A percentile compares a stretch with the other conserved stretches of the same genome.
These are phyloP conservation scores for Sula dactylatra DNA, from an alignment of 2,113 vertebrate species.

Conservation along the genomic window DNA sequence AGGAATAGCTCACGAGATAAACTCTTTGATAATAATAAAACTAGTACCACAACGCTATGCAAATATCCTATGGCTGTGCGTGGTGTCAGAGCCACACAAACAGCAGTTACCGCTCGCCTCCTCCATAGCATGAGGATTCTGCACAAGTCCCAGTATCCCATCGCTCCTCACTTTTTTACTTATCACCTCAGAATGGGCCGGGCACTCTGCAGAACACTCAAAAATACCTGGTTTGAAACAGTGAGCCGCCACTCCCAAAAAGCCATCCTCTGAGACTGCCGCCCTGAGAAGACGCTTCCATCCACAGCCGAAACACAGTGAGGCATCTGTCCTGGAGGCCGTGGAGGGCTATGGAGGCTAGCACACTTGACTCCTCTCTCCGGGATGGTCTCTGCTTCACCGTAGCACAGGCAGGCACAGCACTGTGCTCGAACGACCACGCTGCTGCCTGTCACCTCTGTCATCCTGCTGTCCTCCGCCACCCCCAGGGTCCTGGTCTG, in stretches of 20 bases:
- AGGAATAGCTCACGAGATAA: neutral
- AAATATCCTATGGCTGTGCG: fast-evolving
- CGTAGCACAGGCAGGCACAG: neutral
- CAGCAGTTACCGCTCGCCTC: neutral
- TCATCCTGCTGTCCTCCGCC: neutral
- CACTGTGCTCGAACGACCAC: fast-evolving
- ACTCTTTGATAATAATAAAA: neutral
- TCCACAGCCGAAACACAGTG: fast-evolving
- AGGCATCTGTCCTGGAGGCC: neutral
- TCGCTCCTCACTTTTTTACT: neutral
- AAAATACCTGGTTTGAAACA: neutral
- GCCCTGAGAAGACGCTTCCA: neutral
- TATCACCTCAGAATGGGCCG: neutral
- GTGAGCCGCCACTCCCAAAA: neutral
- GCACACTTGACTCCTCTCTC: neutral
- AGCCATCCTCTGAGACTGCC: no score
- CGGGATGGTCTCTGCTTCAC: neutral
- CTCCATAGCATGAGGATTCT: neutral
- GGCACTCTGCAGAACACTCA: neutral
- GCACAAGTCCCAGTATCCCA: neutral
- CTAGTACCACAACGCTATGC: no score
- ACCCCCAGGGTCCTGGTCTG: neutral
- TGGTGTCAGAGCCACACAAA: neutral
- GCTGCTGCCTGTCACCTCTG: neutral
- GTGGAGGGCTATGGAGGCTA: fast-evolving